Evolutionary conservation across 2,888 invertebrate genomes (phyloP), one percentile per base, ranked within the genome.

Genomic region (Ypsolopha sequella): DNA sequence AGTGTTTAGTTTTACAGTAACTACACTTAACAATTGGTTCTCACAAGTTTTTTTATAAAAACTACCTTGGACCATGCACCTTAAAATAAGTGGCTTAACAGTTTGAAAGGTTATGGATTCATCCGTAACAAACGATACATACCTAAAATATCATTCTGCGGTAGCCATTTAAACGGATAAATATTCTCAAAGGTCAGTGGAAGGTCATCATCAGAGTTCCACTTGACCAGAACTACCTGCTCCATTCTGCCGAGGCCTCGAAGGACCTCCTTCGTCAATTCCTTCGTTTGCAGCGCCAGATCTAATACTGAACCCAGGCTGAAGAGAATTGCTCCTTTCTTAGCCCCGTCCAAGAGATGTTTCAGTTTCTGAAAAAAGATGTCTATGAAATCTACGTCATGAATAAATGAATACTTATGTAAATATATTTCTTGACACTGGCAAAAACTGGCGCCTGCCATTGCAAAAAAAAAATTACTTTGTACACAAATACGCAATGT

Each of bases 61-160:
- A n/a, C n/a, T n/a, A n/a, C n/a, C n/a, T n/a, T n/a, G n/a, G n/a
- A n/a, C n/a, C n/a, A n/a, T n/a, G n/a, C n/a, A n/a, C n/a, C n/a
- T n/a, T n/a, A n/a, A n/a, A n/a, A n/a, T n/a, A n/a, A n/a, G n/a
- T n/a, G n/a, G n/a, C n/a, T n/a, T n/a, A n/a, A 24, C 24, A 2
- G 24, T 24, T 24, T 24, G 2, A 24, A 2, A 3, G 24, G 2
- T 24, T 24, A 2, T 24, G 24, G 4, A 24, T 24, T 24, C 24
- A 24, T 24, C 2, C 4, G 2, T 24, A 24, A 43, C 13, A 11
- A 36, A 36, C 2, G 41, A 34, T 4, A 46, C 11, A 48, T 53
- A 60, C 61, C 78, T 33, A 89, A 63, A 11, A 89, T 72, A 53
- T 87, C 87, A 54, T 82, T 78, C 58, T 91, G 91, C 0, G 90